Percentiles rank a stretch among this genome's conserved stretches.
Conservation (phyloP, 2,888 invertebrate species). For the Parthenolecanium corni region DNA sequence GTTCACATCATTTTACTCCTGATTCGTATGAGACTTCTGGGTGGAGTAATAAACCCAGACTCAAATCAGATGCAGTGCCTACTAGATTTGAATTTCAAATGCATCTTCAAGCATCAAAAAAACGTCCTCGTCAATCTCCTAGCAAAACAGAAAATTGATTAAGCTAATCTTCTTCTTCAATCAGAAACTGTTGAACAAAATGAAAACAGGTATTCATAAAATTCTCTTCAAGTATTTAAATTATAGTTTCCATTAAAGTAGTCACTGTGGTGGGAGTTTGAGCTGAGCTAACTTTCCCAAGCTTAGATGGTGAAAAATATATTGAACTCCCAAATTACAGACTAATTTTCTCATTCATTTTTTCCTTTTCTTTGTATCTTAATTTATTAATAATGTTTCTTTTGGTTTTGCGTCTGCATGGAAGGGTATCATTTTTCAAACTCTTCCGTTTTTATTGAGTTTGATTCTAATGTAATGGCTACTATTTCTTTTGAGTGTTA, state of each 20-base stretch:
- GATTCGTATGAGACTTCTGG: background rate
- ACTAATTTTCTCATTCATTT: no score
- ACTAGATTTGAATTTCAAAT: slow-evolving; percentile 5
- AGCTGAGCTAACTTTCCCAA: background rate
- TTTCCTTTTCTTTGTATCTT: no score
- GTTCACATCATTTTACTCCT: background rate
- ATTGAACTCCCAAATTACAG: no score
- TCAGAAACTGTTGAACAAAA: background rate
- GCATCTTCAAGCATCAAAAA: background rate
- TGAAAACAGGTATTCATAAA: background rate
- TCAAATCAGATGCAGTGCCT: slow-evolving; percentile 5
- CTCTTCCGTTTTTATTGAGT: background rate
- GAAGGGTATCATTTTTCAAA: no score
- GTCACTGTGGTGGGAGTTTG: background rate
- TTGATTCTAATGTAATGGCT: background rate
- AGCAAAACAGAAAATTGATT: background rate
- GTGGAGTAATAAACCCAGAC: background rate
- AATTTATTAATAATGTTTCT: no score
- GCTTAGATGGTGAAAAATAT: no score
- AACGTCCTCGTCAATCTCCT: background rate
- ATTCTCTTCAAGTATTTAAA: background rate
- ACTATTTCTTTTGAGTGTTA: background rate
- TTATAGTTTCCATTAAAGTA: background rate
- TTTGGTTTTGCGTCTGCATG: no score
- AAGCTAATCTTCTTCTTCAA: background rate